Conservation (phyloP, 2,797 vertebrate species). For the Muraenolepis orangiensis region DNA sequence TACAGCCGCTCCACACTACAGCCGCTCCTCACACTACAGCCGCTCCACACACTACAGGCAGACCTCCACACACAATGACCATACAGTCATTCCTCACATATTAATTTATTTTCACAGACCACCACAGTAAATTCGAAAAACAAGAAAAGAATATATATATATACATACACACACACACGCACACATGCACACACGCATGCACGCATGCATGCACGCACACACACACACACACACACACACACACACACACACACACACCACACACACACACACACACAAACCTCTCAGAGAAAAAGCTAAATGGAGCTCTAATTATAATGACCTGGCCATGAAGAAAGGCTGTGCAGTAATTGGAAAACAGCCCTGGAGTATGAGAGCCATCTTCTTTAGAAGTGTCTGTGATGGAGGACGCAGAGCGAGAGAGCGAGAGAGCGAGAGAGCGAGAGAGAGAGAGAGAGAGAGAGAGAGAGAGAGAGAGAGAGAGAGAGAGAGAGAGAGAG, state of each 20-base stretch:
- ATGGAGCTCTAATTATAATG: conserved; percentile 76
- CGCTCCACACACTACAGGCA: conserved; percentile 83
- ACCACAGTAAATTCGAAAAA: conserved; percentile 71
- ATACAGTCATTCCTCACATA: conserved; percentile 60
- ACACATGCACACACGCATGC: not conserved
- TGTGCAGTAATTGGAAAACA: conserved; percentile 73
- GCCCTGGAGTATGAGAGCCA: conserved; percentile 62
- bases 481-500: conserved; percentile 25
- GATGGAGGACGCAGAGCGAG: conserved; percentile 24
- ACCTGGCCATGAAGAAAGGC: conserved; percentile 70
- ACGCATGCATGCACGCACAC: too few relatives aligned
- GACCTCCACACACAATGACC: conserved; percentile 63
- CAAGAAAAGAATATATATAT: conserved; percentile 11
- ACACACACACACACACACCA: not conserved
- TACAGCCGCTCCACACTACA: conserved; percentile 82
- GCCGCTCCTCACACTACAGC: conserved; percentile 52
- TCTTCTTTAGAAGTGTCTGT: conserved; percentile 61
- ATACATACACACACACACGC: conserved; percentile 54
- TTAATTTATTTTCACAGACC: conserved; percentile 58
- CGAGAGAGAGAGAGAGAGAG: not conserved
- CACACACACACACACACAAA: not conserved
- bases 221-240: too few relatives aligned
- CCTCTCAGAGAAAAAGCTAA: conserved; percentile 77
- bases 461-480: conserved; percentile 22
- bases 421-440: conserved; percentile 17